Base-by-base conservation (phyloP, 2,888 invertebrate genomes). In the Xestia xanthographa region DNA sequence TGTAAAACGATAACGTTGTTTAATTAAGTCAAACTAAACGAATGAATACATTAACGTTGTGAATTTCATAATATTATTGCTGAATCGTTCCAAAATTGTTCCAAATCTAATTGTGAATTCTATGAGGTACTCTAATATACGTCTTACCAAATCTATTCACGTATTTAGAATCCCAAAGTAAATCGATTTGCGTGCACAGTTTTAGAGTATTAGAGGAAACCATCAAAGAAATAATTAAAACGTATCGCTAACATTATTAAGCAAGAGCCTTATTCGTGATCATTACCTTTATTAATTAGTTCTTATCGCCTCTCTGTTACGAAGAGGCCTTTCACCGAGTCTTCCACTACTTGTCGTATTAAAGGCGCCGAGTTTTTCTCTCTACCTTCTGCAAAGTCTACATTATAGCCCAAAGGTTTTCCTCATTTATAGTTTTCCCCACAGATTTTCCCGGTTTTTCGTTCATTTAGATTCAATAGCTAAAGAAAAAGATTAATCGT, bases 261-360 rank as follows among this genome's bases (percentile, higher is more conserved):
- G 63, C 69, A 50, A 63, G 66, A 20, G 38, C 45, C 34, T 41
- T 34, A 34, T 34, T 72, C 22, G 67, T 72, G 62, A 79, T 66
- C 50, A 63, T 79, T 79, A 72, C 41, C 48, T 63, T 72, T 79
- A 67, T 73, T 79, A 79, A 79, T 79, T 68, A 79, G 56, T 34
- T 11, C 73, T 73, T 67, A 67, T 56, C 67, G 26, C 26, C 63
- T 48, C 48, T 72, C 43, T 63, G 56, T 63, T 67, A 48, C 43
- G 66, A 34, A 79, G 67, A 73, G 53, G 43, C 79, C 67, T 68
- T 72, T 79, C 73, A 73, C 48, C 34, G 34, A 68, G 77, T 56
- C 60, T 53, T 66, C 41, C 56, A 56, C 70, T 65, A 43, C 53
- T 77, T 45, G 22, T 29, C 43, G 26, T 43, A 79, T 60, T 50